Percentiles rank a stretch among this genome's conserved stretches.
These are phyloP conservation scores for Pterostichus niger DNA, from an alignment of 2,888 invertebrate genomes.

Conservation along the genomic window DNA sequence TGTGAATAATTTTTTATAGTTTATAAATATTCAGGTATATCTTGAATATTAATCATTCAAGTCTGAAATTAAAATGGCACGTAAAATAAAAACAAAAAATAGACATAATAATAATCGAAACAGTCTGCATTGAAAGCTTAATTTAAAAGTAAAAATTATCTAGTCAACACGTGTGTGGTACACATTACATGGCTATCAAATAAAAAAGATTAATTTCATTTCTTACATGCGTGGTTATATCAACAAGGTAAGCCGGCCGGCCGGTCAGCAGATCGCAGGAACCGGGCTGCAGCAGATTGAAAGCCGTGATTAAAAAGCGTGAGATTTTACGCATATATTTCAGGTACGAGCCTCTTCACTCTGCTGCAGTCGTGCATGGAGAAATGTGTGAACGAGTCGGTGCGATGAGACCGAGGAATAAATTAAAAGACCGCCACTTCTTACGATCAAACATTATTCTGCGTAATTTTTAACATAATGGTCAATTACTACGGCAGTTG, in stretches of 20 bases:
- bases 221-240: slow-evolving; percentile 19
- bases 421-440: slow-evolving; percentile 12
- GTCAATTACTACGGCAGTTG: background rate
- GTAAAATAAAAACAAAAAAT: slow-evolving; percentile 17
- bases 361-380: slow-evolving; percentile 31
- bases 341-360: background rate
- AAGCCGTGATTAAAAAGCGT: slow-evolving; percentile 36
- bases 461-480: slow-evolving; percentile 28
- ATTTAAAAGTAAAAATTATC: slow-evolving; percentile 50
- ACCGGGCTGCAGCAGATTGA: background rate
- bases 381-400: slow-evolving; percentile 35
- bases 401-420: background rate
- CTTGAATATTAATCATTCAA: slow-evolving; percentile 30
- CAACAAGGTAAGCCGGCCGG: slow-evolving; percentile 10
- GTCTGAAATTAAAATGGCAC: slow-evolving; percentile 17
- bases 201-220: slow-evolving; percentile 52
- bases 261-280: background rate
- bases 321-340: slow-evolving; percentile 51
- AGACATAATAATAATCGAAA: slow-evolving; percentile 34
- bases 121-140: slow-evolving; percentile 40
- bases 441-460: slow-evolving; percentile 6
- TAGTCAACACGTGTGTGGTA: slow-evolving; percentile 51
- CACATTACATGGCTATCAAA: slow-evolving; percentile 52
- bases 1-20: too few species aligned
- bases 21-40: background rate